Evolutionary conservation across 2,888 invertebrate genomes (phyloP).

Genomic region (Dryobota labecula): DNA sequence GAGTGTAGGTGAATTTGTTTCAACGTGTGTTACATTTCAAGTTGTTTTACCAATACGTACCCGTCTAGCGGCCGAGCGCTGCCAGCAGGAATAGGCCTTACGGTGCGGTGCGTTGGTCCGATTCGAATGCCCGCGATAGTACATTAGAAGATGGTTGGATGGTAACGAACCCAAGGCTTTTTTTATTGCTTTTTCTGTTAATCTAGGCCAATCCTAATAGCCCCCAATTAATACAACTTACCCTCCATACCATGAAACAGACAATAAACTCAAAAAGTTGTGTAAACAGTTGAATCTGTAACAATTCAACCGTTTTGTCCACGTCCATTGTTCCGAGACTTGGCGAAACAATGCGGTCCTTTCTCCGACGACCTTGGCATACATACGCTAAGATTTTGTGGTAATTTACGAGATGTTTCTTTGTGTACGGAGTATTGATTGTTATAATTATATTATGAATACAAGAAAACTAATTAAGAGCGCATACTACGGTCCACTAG

Average conservation of each 20-base stretch:
- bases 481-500: no score
- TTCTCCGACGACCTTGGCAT: conserved; percentile 41
- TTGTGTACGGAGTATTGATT: conserved; percentile 22
- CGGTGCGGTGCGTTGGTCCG: no score
- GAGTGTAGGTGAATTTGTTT: no score
- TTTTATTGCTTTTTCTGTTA: not conserved
- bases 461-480: not conserved
- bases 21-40: no score
- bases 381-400: conserved; percentile 19
- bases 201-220: conserved; percentile 6
- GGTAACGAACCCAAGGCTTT: not conserved
- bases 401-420: conserved; percentile 14
- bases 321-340: conserved; percentile 33
- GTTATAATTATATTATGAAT: conserved; percentile 1
- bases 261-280: conserved; percentile 43
- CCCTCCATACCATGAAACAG: conserved; percentile 9
- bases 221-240: conserved; percentile 15
- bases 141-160: not conserved
- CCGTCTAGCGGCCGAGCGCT: no score
- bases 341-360: conserved; percentile 38
- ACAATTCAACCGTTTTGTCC: conserved; percentile 39
- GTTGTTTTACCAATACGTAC: no score
- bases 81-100: no score
- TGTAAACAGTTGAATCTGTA: conserved; percentile 42
- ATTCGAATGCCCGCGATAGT: no score